Conservation (phyloP, 2,888 invertebrate genomes). For the Exocentrus adspersus region DNA sequence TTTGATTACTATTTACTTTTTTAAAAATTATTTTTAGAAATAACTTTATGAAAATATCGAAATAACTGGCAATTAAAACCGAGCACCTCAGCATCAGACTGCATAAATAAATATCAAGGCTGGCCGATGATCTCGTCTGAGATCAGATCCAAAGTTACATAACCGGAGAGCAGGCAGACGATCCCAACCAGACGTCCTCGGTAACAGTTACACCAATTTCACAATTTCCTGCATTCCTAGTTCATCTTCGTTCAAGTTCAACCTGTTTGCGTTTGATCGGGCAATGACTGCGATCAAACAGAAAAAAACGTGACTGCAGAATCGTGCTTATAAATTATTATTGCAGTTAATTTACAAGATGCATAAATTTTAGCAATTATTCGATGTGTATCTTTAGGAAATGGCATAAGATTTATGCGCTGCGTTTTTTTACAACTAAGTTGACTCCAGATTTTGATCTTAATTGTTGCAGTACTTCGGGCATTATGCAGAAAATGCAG, state of each 20-base stretch:
- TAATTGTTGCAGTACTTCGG: no score
- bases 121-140: constrained; percentile 31
- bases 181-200: constrained; percentile 33
- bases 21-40: no score
- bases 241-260: constrained; percentile 37
- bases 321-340: constrained; percentile 5
- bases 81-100: constrained; percentile 23
- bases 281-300: constrained; percentile 7
- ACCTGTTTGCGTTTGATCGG: constrained; percentile 20
- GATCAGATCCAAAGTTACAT: constrained; percentile 2
- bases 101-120: constrained; percentile 30
- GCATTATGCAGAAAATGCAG: no score
- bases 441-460: no score
- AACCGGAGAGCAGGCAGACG: constrained; percentile 28
- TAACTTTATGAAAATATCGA: no score
- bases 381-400: no score
- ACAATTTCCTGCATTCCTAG: constrained; percentile 29
- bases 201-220: constrained; percentile 17
- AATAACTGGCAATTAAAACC: no score
- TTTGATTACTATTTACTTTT: no score
- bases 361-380: no score
- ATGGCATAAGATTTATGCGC: no score
- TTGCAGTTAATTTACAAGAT: no score
- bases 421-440: no score
- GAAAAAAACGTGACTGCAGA: constrained; percentile 5